These are phyloP conservation scores for Zosterops borbonicus DNA, from an alignment of 2,113 vertebrate genomes.

Conservation along the genomic window DNA sequence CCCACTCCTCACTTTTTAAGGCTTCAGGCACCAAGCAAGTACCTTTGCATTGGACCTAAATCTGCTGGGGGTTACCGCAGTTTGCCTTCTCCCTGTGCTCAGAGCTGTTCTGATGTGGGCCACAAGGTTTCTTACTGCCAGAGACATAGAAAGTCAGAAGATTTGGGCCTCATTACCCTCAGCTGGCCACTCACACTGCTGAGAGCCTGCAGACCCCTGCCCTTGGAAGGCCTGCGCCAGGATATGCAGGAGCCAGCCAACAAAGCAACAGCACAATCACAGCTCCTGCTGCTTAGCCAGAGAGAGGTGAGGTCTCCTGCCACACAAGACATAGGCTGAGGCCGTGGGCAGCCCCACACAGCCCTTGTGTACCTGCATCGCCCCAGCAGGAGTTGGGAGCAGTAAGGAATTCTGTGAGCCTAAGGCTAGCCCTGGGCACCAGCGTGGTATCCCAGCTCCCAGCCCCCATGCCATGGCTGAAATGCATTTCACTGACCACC, in stretches of 20 bases:
- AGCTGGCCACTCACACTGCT: neutral
- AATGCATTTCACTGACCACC: accelerated
- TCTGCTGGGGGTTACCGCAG: neutral
- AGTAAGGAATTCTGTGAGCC: accelerated
- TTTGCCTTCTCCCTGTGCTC: neutral
- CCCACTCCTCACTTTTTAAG: neutral
- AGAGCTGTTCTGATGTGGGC: accelerated
- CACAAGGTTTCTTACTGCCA: accelerated
- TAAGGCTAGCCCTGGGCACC: neutral
- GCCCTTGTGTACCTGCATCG: accelerated
- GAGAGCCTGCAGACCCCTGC: neutral
- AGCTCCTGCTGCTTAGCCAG: accelerated
- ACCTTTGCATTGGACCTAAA: neutral
- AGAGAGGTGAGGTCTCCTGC: neutral
- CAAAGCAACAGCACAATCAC: accelerated
- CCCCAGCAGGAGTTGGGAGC: neutral
- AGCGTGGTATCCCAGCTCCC: neutral
- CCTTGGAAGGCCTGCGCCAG: neutral
- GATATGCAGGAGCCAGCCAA: accelerated
- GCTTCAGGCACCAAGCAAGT: neutral
- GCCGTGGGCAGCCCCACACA: neutral
- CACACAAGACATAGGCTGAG: neutral
- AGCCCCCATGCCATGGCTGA: neutral
- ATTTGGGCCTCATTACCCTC: neutral
- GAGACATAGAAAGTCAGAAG: neutral